A percentile compares a stretch with the other conserved stretches of the same genome.
Evolutionary conservation across 2,888 invertebrate genomes (phyloP).

Genomic region (Prenolepis imparis): DNA sequence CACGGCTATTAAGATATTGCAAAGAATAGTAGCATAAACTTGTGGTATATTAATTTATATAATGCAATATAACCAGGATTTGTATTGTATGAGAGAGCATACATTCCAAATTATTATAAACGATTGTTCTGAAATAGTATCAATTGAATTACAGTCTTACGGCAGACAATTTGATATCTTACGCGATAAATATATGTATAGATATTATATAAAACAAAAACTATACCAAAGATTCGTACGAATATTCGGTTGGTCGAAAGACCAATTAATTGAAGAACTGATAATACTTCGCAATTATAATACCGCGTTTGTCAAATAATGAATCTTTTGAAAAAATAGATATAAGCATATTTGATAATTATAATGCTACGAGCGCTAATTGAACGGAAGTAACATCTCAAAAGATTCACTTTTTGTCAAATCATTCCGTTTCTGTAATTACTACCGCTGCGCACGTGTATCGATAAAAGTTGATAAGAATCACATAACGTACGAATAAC

Average conservation of each 20-base stretch:
- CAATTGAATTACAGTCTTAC: slow-evolving; percentile 49
- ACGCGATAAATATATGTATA: slow-evolving; percentile 35
- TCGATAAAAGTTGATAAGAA: slow-evolving; percentile 33
- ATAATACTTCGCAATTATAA: slow-evolving; percentile 28
- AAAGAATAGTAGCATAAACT: slow-evolving; percentile 18
- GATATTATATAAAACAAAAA: slow-evolving; percentile 48
- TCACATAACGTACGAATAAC: slow-evolving; percentile 18
- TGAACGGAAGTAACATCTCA: slow-evolving; percentile 42
- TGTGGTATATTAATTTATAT: slow-evolving; percentile 16
- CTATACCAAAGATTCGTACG: slow-evolving; percentile 44
- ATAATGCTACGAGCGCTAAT: slow-evolving; percentile 21
- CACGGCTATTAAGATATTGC: slow-evolving; percentile 47
- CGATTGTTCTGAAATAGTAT: slow-evolving; percentile 43
- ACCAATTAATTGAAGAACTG: slow-evolving; percentile 30
- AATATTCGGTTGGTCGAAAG: slow-evolving; percentile 14
- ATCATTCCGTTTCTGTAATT: slow-evolving; percentile 4
- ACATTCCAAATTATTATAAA: slow-evolving; percentile 42
- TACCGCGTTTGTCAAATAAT: slow-evolving; percentile 23
- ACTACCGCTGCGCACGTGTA: slow-evolving; percentile 23
- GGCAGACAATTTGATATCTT: slow-evolving; percentile 38
- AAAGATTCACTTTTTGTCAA: slow-evolving; percentile 34
- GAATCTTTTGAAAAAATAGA: slow-evolving; percentile 31
- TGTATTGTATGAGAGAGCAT: slow-evolving; percentile 18
- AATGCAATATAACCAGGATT: slow-evolving; percentile 28
- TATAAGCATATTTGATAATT: slow-evolving; percentile 28